Conservation (phyloP, 2,797 vertebrate species). For the Sandelia bainsii region DNA sequence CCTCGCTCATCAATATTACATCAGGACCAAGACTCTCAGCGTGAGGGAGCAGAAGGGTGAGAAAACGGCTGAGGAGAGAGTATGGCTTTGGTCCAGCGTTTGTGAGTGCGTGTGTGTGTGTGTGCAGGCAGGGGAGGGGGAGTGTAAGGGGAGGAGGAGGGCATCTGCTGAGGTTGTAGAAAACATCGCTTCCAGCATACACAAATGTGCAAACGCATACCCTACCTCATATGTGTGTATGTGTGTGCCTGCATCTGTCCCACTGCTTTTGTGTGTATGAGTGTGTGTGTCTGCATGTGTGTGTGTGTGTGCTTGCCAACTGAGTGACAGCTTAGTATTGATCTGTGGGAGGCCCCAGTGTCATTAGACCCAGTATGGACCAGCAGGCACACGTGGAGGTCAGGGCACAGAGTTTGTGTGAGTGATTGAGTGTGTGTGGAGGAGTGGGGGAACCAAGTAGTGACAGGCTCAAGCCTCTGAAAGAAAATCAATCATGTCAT, state of each 20-base stretch:
- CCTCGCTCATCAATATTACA: slow-evolving; percentile 99
- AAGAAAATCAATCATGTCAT: slow-evolving; percentile 99
- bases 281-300: slow-evolving; percentile 39
- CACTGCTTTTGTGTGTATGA: slow-evolving; percentile 25
- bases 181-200: slow-evolving; percentile 81
- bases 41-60: slow-evolving; percentile 71
- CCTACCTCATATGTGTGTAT: slow-evolving; percentile 49
- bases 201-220: slow-evolving; percentile 82
- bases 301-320: slow-evolving; percentile 74
- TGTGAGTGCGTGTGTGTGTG: slow-evolving; percentile 47
- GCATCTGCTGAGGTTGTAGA: slow-evolving; percentile 83
- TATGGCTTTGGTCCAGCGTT: slow-evolving; percentile 68
- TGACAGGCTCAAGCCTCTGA: slow-evolving; percentile 94
- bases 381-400: slow-evolving; percentile 95
- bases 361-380: slow-evolving; percentile 96
- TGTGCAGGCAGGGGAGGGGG: slow-evolving; percentile 8
- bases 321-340: slow-evolving; percentile 98
- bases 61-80: slow-evolving; percentile 72
- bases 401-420: slow-evolving; percentile 85
- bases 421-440: slow-evolving; percentile 33
- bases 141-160: slow-evolving; percentile 42
- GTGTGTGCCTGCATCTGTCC: slow-evolving; percentile 47
- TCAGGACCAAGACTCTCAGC: slow-evolving; percentile 85
- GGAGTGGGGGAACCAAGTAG: slow-evolving; percentile 83
- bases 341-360: slow-evolving; percentile 95